phyloP scores from a whole-genome alignment of 2,888 invertebrate species.

The Papilio elwesi region DNA sequence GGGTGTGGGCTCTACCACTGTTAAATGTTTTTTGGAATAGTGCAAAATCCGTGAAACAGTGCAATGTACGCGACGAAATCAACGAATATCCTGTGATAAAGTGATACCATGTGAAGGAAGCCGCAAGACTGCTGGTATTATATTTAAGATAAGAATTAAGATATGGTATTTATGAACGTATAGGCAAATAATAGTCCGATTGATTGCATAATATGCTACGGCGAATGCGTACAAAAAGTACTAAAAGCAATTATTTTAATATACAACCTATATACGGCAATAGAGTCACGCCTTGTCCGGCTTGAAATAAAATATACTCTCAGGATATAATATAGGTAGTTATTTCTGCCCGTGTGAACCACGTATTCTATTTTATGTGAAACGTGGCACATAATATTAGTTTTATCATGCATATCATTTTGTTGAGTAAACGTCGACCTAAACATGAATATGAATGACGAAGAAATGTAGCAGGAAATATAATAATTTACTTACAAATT shows the following conservation, averaged over 20 bases:
- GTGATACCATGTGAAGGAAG: no score
- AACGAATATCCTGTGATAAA: not conserved
- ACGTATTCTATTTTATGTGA: not conserved
- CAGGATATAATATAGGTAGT: not conserved
- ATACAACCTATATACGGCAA: no score
- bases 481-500: constrained; percentile 92
- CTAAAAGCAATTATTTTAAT: no score
- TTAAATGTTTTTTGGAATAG: no score
- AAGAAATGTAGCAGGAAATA: constrained; percentile 17
- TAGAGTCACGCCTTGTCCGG: not conserved
- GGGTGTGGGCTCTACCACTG: no score
- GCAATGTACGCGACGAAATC: not conserved
- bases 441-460: constrained; percentile 5
- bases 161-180: no score
- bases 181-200: no score
- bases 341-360: not conserved
- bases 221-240: no score
- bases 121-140: no score
- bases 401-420: not conserved
- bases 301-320: not conserved
- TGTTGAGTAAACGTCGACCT: not conserved
- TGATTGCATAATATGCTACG: no score
- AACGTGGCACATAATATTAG: not conserved
- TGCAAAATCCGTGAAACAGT: no score
- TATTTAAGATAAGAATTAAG: no score